Percentiles rank a stretch among this genome's conserved stretches.
Evolutionary conservation across 2,113 vertebrate species (phyloP).

Genomic region (Oriolus oriolus): DNA sequence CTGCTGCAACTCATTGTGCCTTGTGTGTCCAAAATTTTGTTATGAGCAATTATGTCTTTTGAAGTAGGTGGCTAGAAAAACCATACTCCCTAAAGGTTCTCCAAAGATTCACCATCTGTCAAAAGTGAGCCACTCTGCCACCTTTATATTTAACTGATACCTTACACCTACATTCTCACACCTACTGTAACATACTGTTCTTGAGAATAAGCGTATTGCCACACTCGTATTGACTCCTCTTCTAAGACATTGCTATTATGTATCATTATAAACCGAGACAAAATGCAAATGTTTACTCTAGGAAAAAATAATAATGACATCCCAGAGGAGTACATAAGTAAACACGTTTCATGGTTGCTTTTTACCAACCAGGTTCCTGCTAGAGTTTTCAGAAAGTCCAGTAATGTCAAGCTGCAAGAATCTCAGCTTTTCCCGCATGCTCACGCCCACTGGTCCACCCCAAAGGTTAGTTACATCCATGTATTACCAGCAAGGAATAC

Average conservation of each 20-base stretch:
- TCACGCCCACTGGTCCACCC: slow-evolving; percentile 14
- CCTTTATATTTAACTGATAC: slow-evolving; percentile 74
- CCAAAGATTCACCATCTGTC: slow-evolving; percentile 75
- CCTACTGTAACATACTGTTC: slow-evolving; percentile 63
- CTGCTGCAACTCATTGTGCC: neutral
- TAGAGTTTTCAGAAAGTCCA: slow-evolving; percentile 60
- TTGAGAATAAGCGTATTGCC: slow-evolving; percentile 13
- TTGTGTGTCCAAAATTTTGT: slow-evolving; percentile 8
- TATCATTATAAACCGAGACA: slow-evolving; percentile 27
- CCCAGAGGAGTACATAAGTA: neutral
- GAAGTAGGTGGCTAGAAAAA: slow-evolving; percentile 59
- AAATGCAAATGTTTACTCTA: slow-evolving; percentile 54
- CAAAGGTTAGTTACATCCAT: slow-evolving; percentile 66
- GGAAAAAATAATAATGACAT: slow-evolving; percentile 19
- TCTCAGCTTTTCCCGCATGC: slow-evolving; percentile 51
- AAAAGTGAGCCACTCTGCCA: slow-evolving; percentile 69
- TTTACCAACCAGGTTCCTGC: slow-evolving; percentile 50
- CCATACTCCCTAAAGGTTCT: slow-evolving; percentile 59
- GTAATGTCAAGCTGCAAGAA: slow-evolving; percentile 71
- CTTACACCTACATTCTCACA: slow-evolving; percentile 74
- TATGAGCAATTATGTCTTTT: slow-evolving; percentile 53
- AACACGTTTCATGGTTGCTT: slow-evolving; percentile 14
- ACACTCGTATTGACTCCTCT: neutral
- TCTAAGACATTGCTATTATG: neutral
- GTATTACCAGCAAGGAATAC: neutral